Evolutionary conservation across 2,888 invertebrate species (phyloP), one percentile per base, ranked within the genome.

Genomic region (Drosophila limbata): DNA sequence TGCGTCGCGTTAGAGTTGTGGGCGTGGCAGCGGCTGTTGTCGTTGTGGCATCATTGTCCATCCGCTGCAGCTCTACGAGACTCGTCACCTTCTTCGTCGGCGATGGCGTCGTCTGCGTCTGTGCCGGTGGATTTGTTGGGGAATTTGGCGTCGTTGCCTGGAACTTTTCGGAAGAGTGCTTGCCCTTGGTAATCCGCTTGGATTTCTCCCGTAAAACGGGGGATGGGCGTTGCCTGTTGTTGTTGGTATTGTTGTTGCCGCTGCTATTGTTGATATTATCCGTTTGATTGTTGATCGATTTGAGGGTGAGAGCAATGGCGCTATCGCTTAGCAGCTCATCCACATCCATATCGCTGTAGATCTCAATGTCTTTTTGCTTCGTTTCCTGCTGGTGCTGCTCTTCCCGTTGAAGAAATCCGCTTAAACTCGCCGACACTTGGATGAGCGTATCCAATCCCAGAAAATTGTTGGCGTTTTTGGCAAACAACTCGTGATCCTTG

Each of bases 361-460:
- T 59, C 21, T 73, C 53, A 19, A 31, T 31, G 57, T 55, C 50
- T 15, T 15, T 21, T 42, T 62, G 44, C 37, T 56, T 47, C 92
- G 93, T 70, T 47, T 80, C 28, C 60, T 59, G 76, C 75, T 92
- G 45, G 13, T 93, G 92, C 83, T 93, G 92, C 93, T 70, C 93
- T 70, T 94, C 93, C 86, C 90, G 93, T 83, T 95, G 94, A 19
- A 96, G 93, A 93, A 96, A 96, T 47, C 95, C 94, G 81, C 95
- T 94, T 19, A 96, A 95, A 91, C 95, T 95, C 0, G 95, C 94
- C 57, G 95, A 95, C 21, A 94, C 93, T 68, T 93, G 93, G 68
- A 96, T 96, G 69, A 96, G 94, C 21, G 94, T 94, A 91, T 97
- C 96, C 57, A 97, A 93, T 9, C 96, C 95, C 40, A 96, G 93